A percentile compares a stretch with the other conserved stretches of the same genome.
These are phyloP conservation scores for Chloropsis cyanopogon DNA, from an alignment of 2,113 vertebrate species.

Conservation along the genomic window DNA sequence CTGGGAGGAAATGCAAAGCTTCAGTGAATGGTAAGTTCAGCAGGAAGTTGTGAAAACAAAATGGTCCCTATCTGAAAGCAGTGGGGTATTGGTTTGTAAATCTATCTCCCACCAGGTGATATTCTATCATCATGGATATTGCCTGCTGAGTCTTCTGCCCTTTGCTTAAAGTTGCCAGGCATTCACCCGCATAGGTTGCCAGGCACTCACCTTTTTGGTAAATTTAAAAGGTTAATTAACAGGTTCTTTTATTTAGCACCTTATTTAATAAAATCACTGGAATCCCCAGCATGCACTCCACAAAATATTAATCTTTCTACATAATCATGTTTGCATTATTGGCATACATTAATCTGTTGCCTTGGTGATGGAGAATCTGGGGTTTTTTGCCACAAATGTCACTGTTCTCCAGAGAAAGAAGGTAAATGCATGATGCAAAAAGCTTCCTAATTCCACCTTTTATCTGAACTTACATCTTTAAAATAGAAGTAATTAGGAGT, in stretches of 20 bases:
- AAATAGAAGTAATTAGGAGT: background rate
- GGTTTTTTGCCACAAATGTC: accelerated
- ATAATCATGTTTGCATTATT: background rate
- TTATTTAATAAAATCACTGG: background rate
- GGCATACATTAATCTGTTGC: background rate
- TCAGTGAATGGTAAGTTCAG: background rate
- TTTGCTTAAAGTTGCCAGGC: background rate
- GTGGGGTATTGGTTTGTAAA: background rate
- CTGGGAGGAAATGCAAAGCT: background rate
- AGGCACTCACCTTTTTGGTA: background rate
- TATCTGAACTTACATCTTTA: background rate
- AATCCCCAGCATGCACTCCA: background rate
- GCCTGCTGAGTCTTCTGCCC: background rate
- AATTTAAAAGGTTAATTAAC: background rate
- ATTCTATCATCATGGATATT: background rate
- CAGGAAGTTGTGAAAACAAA: background rate
- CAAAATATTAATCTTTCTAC: background rate
- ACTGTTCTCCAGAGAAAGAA: background rate
- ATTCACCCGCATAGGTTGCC: accelerated
- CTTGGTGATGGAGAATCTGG: background rate
- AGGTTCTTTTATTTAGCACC: background rate
- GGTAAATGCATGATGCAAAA: background rate
- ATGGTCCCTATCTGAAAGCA: background rate
- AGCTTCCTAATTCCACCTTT: background rate
- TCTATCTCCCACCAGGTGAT: background rate